A percentile compares a stretch with the other conserved stretches of the same genome.
Conservation (phyloP, 2,797 vertebrate species). For the Hippocampus kuda region DNA sequence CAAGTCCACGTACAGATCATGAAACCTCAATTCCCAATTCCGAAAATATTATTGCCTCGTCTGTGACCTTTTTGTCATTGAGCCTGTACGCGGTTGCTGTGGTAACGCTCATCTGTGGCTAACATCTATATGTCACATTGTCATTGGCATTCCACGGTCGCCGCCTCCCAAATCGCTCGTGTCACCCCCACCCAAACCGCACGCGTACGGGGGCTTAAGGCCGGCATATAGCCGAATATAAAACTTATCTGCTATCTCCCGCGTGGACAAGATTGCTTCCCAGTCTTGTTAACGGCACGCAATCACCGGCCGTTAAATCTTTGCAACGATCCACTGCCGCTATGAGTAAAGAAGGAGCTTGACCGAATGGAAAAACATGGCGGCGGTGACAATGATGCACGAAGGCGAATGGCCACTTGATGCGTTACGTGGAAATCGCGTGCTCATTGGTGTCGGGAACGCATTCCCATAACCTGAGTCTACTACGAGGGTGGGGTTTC, state of each 20-base stretch:
- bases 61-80: neutral
- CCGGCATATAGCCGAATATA: neutral
- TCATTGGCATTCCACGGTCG: neutral
- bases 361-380: slow-evolving; percentile 47
- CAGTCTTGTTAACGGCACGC: neutral
- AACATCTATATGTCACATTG: slow-evolving; percentile 3
- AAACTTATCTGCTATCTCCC: neutral
- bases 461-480: too few species aligned
- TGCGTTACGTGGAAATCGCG: slow-evolving; percentile 49
- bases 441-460: slow-evolving; percentile 40
- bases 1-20: too few species aligned
- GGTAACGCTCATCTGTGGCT: neutral
- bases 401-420: slow-evolving; percentile 24
- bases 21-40: too few species aligned
- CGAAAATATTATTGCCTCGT: neutral
- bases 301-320: neutral
- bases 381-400: slow-evolving; percentile 5
- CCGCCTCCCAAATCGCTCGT: neutral
- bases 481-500: too few species aligned
- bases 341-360: slow-evolving; percentile 46
- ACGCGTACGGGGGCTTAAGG: neutral
- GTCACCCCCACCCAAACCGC: neutral
- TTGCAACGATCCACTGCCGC: neutral
- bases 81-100: neutral
- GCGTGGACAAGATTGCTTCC: neutral